phyloP scores from a whole-genome alignment of 2,113 vertebrate genomes.

The Pelecanoides urinatrix region DNA sequence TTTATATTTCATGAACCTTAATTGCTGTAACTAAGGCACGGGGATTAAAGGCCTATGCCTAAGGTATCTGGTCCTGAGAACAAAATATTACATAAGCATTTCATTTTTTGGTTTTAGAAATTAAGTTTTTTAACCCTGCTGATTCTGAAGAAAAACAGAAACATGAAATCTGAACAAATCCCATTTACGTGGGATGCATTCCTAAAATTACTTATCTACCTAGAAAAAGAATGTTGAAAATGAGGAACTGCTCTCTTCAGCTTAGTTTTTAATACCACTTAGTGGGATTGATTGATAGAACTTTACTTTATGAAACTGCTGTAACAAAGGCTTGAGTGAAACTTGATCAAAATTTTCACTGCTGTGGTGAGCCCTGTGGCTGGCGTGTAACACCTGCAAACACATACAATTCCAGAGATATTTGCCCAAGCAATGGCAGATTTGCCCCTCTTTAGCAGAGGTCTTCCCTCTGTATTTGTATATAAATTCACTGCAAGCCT shows the following conservation, averaged over 20 bases:
- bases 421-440: not conserved
- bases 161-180: not conserved
- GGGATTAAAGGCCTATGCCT: conserved; percentile 27
- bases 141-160: not conserved
- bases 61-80: not conserved
- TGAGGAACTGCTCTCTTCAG: not conserved
- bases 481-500: not conserved
- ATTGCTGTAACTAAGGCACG: conserved; percentile 44
- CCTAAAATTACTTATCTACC: not conserved
- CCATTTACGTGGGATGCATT: not conserved
- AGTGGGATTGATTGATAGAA: not conserved
- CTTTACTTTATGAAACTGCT: not conserved
- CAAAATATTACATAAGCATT: not conserved
- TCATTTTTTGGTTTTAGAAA: not conserved
- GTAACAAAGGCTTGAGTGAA: not conserved
- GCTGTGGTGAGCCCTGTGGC: not conserved
- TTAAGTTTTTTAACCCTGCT: not conserved
- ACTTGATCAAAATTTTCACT: not conserved
- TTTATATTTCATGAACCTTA: conserved; percentile 57
- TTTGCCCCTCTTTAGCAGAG: not conserved
- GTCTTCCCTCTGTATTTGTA: not conserved
- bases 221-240: not conserved
- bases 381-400: not conserved
- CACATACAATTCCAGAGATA: not conserved
- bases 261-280: not conserved